Conservation (phyloP, 2,113 vertebrate species). For the Tachysurus vachellii region DNA sequence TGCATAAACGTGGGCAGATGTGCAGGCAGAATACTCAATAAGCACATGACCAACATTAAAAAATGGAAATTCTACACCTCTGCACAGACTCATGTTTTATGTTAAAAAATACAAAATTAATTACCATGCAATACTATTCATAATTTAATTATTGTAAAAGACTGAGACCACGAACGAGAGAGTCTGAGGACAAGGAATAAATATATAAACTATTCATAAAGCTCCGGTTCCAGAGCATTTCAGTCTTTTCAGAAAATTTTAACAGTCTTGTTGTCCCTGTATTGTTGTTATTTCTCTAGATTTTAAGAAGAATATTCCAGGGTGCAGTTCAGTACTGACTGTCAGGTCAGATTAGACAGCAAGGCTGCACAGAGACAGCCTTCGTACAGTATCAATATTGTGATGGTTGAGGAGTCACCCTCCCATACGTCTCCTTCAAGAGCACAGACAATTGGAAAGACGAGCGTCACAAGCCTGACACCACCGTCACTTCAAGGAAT, state of each 20-base stretch:
- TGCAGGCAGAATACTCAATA: not conserved
- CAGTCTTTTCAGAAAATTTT: not conserved
- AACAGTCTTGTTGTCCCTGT: not conserved
- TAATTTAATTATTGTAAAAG: slow-evolving; percentile 50
- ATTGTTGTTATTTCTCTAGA: slow-evolving; percentile 49
- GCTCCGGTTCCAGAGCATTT: not conserved
- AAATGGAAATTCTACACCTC: slow-evolving; percentile 43
- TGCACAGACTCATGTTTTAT: slow-evolving; percentile 57
- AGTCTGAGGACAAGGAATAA: slow-evolving; percentile 50
- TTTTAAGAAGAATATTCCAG: slow-evolving; percentile 74
- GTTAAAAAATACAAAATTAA: slow-evolving; percentile 64
- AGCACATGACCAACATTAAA: not conserved
- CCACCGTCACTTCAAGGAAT: slow-evolving; percentile 80
- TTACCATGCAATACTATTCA: slow-evolving; percentile 40
- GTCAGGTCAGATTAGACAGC: slow-evolving; percentile 74
- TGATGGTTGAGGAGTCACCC: slow-evolving; percentile 75
- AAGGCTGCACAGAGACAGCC: slow-evolving; percentile 71
- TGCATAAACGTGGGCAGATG: not conserved
- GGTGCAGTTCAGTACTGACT: slow-evolving; percentile 67
- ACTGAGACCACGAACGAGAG: not conserved
- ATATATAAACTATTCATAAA: slow-evolving; percentile 11
- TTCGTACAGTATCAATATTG: slow-evolving; percentile 78
- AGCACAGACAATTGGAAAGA: slow-evolving; percentile 78
- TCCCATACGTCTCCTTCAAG: slow-evolving; percentile 71
- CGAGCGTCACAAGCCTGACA: slow-evolving; percentile 76